Evolutionary conservation across 1,140 invertebrate genomes (phyloP).

Genomic region (Forficula auricularia): DNA sequence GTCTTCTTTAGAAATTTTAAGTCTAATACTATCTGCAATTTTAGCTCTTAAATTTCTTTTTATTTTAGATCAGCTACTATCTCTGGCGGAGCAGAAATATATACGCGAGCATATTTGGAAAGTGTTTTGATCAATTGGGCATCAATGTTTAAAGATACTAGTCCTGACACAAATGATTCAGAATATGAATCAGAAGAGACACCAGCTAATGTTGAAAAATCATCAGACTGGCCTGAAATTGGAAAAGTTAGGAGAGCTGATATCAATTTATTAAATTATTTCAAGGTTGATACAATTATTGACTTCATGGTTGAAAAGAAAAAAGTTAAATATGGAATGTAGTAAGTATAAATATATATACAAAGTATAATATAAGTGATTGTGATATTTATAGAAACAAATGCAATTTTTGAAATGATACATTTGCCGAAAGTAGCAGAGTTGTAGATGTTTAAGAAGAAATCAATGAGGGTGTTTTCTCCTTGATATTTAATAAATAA

Average conservation of each 20-base stretch:
- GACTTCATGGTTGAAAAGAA: constrained; percentile 81
- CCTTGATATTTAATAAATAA: too few species aligned
- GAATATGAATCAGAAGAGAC: constrained; percentile 9
- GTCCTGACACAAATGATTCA: constrained; percentile 6
- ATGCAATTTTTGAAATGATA: too few species aligned
- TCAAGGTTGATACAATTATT: constrained; percentile 58
- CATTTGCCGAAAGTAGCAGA: too few species aligned
- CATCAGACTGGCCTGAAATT: constrained; percentile 26
- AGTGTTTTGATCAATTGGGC: constrained; percentile 30
- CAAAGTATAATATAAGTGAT: too few species aligned
- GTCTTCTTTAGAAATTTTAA: too few species aligned
- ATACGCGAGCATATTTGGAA: constrained; percentile 42
- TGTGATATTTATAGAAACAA: too few species aligned
- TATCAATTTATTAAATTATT: constrained; percentile 50
- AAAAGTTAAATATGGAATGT: constrained; percentile 67
- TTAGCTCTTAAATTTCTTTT: not conserved
- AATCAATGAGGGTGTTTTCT: too few species aligned
- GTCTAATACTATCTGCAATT: not conserved
- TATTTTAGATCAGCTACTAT: constrained; percentile 40
- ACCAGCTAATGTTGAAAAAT: constrained; percentile 8
- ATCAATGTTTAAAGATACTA: constrained; percentile 12
- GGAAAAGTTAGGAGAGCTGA: constrained; percentile 49
- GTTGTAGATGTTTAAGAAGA: too few species aligned
- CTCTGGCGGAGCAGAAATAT: constrained; percentile 56
- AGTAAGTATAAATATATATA: too few species aligned